Evolutionary conservation across 2,797 vertebrate genomes (phyloP), one percentile per base, ranked within the genome.

Genomic region (Oreochromis mossambicus): DNA sequence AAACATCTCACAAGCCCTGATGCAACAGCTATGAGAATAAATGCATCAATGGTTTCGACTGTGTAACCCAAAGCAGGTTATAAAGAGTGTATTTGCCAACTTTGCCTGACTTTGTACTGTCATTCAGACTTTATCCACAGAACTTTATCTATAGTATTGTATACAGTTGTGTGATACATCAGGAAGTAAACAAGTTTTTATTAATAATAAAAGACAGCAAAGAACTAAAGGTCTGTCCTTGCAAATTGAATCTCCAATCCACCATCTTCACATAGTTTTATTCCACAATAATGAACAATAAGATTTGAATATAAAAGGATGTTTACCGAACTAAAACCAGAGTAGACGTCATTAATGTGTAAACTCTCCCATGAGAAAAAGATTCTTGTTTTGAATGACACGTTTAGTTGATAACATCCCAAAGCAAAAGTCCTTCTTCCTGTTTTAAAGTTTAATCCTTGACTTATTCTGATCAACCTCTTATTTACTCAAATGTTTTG

Each of bases 321-420:
- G 15, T 73, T 1, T 50, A 48, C 41, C 1, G 2, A 73, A 48
- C 41, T 73, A 29, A 48, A 48, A 32, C 24, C 10, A 48, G 9
- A 29, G 15, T 29, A 12, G 43, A 73, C 3, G 4, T 0, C 46
- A 48, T 73, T 50, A 21, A 7, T 34, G 36, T 43, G 48, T 80
- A 46, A 79, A 41, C 41, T 66, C 61, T 29, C 36, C 14, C n/a
- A 2, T 41, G 51, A 56, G 70, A 61, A 38, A 82, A 51, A 7
- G 17, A 86, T 79, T 88, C 4, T 8, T 78, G 79, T 85, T 83
- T 80, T 75, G 54, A 66, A 78, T 70, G 63, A 86, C 87, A 79
- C n/a, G 14, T 46, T 11, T 56, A 84, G 54, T n/a, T 24, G 82
- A 90, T 78, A 86, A 78, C 58, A 86, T 90, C 70, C 66, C 36